Evolutionary conservation across 2,888 invertebrate genomes (phyloP).

Genomic region (Apoda limacodes): DNA sequence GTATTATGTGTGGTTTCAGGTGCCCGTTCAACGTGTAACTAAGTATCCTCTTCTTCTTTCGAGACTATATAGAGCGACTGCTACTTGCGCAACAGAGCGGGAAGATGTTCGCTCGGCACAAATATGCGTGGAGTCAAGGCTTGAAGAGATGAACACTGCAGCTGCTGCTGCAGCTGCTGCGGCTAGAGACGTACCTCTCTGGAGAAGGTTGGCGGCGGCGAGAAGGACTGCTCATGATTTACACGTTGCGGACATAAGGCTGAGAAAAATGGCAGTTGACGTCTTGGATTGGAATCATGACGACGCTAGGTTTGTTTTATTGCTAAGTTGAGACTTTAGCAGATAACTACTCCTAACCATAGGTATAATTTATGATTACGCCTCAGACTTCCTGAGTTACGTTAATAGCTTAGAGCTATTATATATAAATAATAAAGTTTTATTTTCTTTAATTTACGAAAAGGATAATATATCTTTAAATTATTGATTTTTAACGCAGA

Average conservation of each 20-base stretch:
- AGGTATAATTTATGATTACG: too few species aligned
- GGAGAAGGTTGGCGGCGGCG: constrained; percentile 87
- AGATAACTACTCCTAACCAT: too few species aligned
- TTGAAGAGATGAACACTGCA: constrained; percentile 94
- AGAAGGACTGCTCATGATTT: constrained; percentile 83
- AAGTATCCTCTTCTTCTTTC: constrained; percentile 95
- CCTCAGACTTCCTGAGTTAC: too few species aligned
- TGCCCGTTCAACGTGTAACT: constrained; percentile 96
- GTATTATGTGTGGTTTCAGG: too few species aligned
- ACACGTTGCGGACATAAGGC: constrained; percentile 89
- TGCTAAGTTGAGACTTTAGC: not conserved
- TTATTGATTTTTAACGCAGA: too few species aligned
- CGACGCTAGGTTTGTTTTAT: constrained; percentile 74
- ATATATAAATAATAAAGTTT: too few species aligned
- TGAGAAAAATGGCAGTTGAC: constrained; percentile 94
- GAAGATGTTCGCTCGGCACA: constrained; percentile 89
- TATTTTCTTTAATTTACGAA: too few species aligned
- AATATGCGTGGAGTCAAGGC: constrained; percentile 91
- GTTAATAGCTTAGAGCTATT: too few species aligned
- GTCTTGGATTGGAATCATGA: constrained; percentile 95
- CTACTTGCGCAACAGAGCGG: constrained; percentile 83
- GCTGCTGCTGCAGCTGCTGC: constrained; percentile 93
- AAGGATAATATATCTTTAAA: too few species aligned
- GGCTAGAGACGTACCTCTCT: constrained; percentile 86
- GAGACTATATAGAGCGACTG: constrained; percentile 91